Percentiles rank a stretch among this genome's conserved stretches.
Conservation (phyloP, 2,888 invertebrate species). For the Acrobasis repandana region DNA sequence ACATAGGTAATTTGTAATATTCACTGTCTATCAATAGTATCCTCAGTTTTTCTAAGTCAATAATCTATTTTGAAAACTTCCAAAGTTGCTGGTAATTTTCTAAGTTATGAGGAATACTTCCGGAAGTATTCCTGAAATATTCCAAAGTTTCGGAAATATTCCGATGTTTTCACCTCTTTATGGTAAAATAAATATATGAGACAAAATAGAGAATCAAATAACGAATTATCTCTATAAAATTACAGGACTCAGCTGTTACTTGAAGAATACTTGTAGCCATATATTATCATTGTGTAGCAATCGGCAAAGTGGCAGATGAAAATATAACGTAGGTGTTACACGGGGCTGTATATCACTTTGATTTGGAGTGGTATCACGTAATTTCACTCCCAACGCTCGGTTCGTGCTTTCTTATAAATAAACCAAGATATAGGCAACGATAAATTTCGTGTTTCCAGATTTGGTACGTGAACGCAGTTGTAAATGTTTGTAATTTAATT, state of each 20-base stretch:
- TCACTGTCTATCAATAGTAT: too few species aligned
- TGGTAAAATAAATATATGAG: too few species aligned
- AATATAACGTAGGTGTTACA: constrained; percentile 34
- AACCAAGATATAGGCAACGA: constrained; percentile 78
- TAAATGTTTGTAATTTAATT: constrained; percentile 80
- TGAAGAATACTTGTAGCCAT: constrained; percentile 15
- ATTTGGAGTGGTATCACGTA: constrained; percentile 82
- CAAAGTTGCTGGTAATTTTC: too few species aligned
- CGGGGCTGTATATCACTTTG: constrained; percentile 73
- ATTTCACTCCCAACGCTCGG: constrained; percentile 75
- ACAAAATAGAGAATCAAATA: not conserved
- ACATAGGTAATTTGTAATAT: too few species aligned
- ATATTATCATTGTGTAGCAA: constrained; percentile 34
- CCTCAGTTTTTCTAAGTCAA: too few species aligned
- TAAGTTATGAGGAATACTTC: too few species aligned
- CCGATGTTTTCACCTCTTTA: too few species aligned
- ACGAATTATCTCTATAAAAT: constrained; percentile 6
- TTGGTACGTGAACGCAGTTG: constrained; percentile 67
- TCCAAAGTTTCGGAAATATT: too few species aligned
- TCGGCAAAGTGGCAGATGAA: constrained; percentile 44
- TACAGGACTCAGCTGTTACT: constrained; percentile 22
- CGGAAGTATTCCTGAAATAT: too few species aligned
- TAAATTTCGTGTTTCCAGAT: constrained; percentile 74
- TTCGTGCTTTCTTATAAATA: constrained; percentile 80
- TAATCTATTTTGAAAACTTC: too few species aligned